phyloP scores from a whole-genome alignment of 1,140 invertebrate species.

The Drosophila lacertosa region DNA sequence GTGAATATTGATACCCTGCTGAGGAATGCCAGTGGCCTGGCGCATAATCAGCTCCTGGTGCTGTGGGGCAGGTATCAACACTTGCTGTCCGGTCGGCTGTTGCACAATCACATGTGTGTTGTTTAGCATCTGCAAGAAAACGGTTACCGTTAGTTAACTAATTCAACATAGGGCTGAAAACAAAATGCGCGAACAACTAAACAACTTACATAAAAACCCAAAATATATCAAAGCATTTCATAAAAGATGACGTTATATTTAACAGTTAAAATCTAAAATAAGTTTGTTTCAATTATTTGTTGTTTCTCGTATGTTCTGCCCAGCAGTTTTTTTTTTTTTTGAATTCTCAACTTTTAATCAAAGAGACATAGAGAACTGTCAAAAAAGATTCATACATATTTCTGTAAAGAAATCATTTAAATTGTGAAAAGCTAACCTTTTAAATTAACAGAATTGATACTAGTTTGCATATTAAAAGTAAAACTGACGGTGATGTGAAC shows the following conservation, averaged over 20 bases:
- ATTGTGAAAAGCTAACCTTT: too few species aligned
- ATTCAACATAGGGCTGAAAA: background rate
- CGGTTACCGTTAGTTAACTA: background rate
- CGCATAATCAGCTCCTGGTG: slow-evolving; percentile 80
- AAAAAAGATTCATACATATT: slow-evolving; percentile 1
- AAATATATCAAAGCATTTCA: background rate
- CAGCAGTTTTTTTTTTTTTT: background rate
- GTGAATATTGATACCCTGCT: slow-evolving; percentile 60
- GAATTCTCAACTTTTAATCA: background rate
- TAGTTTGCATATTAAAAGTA: too few species aligned
- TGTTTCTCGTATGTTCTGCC: too few species aligned
- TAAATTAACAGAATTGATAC: too few species aligned
- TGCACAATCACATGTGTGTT: slow-evolving; percentile 80
- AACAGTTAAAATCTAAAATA: background rate
- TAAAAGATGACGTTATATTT: background rate
- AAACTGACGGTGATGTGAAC: too few species aligned
- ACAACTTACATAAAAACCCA: background rate
- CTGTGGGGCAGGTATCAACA: slow-evolving; percentile 70
- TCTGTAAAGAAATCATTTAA: too few species aligned
- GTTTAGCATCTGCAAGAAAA: slow-evolving; percentile 58
- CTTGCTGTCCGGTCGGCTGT: slow-evolving; percentile 68
- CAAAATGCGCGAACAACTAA: too few species aligned
- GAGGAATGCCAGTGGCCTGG: slow-evolving; percentile 67
- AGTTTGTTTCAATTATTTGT: background rate
- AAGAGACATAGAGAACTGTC: too few species aligned